These are phyloP conservation scores for Myathropa florea DNA, from an alignment of 2,888 invertebrate species.

Conservation along the genomic window DNA sequence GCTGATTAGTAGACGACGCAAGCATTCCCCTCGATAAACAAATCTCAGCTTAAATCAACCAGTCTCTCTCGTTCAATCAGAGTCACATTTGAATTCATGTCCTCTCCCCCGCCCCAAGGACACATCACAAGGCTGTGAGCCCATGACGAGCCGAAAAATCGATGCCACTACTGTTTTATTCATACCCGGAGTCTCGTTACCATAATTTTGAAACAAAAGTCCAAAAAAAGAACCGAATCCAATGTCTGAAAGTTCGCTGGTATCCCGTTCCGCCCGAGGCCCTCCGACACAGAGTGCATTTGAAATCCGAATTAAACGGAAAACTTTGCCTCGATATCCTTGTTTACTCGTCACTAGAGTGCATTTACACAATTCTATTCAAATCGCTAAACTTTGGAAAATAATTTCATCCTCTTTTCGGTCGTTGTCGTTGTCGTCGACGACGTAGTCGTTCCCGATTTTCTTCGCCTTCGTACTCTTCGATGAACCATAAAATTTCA, in stretches of 20 bases:
- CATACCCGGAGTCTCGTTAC: background rate
- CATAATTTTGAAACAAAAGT: conserved; percentile 20
- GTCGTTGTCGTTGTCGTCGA: background rate
- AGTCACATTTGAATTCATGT: background rate
- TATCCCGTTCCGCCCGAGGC: background rate
- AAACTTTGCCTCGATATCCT: conserved; percentile 38
- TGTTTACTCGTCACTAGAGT: conserved; percentile 53
- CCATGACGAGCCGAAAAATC: background rate
- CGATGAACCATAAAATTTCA: conserved; percentile 51
- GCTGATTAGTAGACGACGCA: too few relatives aligned
- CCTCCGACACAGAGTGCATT: background rate
- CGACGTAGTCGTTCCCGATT: background rate
- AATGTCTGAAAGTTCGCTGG: background rate
- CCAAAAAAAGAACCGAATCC: background rate
- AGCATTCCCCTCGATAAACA: background rate
- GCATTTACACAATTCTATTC: conserved; percentile 57
- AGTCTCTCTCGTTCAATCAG: background rate
- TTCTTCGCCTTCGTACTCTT: conserved; percentile 5
- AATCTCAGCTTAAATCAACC: conserved; percentile 3
- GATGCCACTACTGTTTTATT: conserved; percentile 14
- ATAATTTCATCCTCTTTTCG: conserved; percentile 25
- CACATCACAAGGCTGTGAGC: background rate
- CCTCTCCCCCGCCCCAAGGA: background rate
- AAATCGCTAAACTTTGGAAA: conserved; percentile 53
- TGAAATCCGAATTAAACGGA: conserved; percentile 31